Evolutionary conservation across 1,140 invertebrate genomes (phyloP).

Genomic region (Trichonephila clavata): DNA sequence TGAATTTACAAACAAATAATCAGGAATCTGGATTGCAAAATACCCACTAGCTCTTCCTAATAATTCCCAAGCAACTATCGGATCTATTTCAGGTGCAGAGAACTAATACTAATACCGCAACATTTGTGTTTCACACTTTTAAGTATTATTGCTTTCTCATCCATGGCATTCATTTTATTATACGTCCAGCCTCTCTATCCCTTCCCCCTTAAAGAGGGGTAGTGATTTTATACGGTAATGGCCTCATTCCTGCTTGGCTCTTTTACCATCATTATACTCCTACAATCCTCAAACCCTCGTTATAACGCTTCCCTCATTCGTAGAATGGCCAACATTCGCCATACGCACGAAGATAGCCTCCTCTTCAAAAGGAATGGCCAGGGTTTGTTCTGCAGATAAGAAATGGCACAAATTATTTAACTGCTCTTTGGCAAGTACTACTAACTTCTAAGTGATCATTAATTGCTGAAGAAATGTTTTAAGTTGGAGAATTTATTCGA

Average conservation of each 20-base stretch:
- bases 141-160: constrained; percentile 48
- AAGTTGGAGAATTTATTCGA: constrained; percentile 38
- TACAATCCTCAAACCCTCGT: constrained; percentile 14
- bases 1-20: constrained; percentile 5
- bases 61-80: not conserved
- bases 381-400: constrained; percentile 28
- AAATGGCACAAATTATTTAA: constrained; percentile 39
- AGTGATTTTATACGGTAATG: constrained; percentile 51
- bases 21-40: not conserved
- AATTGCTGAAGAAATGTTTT: constrained; percentile 34
- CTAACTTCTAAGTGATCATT: constrained; percentile 30
- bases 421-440: constrained; percentile 29
- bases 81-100: not conserved
- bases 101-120: not conserved
- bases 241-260: not conserved
- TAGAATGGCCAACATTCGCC: constrained; percentile 33
- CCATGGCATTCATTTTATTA: constrained; percentile 47
- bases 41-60: constrained; percentile 5
- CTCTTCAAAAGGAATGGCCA: constrained; percentile 3
- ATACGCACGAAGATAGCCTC: not conserved
- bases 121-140: constrained; percentile 38
- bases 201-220: not conserved
- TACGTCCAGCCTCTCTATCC: not conserved
- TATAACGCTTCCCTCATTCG: constrained; percentile 29
- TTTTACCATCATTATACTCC: constrained; percentile 32